phyloP scores from a whole-genome alignment of 2,797 vertebrate genomes.

The Macropodus opercularis region DNA sequence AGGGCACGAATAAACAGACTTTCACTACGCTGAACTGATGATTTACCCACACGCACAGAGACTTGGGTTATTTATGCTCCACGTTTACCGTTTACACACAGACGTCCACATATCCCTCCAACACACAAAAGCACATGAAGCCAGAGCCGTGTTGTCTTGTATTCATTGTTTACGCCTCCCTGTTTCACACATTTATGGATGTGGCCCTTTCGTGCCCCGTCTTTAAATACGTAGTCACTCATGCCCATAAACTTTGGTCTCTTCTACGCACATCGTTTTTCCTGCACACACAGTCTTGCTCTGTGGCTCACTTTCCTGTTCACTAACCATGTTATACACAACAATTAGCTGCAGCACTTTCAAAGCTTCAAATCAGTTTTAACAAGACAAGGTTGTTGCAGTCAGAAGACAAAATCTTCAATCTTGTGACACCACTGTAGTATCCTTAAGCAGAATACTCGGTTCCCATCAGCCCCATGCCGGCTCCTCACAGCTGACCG shows the following conservation, averaged over 20 bases:
- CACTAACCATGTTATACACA: slow-evolving; percentile 4
- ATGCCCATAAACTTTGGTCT: slow-evolving; percentile 50
- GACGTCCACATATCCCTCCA: slow-evolving; percentile 46
- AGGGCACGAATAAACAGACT: slow-evolving; percentile 74
- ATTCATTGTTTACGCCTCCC: slow-evolving; percentile 66
- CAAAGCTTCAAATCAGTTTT: slow-evolving; percentile 32
- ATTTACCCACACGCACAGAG: slow-evolving; percentile 51
- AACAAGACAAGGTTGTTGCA: slow-evolving; percentile 24
- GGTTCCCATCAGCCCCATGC: slow-evolving; percentile 22
- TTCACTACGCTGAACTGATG: slow-evolving; percentile 59
- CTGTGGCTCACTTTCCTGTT: slow-evolving; percentile 33
- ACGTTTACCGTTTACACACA: slow-evolving; percentile 48
- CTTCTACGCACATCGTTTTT: slow-evolving; percentile 22
- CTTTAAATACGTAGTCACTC: slow-evolving; percentile 63
- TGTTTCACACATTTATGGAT: slow-evolving; percentile 67
- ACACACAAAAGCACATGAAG: slow-evolving; percentile 20
- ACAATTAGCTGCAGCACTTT: not conserved
- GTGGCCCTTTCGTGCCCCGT: slow-evolving; percentile 54
- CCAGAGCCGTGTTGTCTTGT: slow-evolving; percentile 56
- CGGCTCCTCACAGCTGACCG: slow-evolving; percentile 42
- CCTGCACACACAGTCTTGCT: slow-evolving; percentile 21
- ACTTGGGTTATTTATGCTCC: slow-evolving; percentile 57
- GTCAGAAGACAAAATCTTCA: slow-evolving; percentile 34
- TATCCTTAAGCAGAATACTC: slow-evolving; percentile 37
- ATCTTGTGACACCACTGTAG: slow-evolving; percentile 27